phyloP scores from a whole-genome alignment of 2,888 invertebrate species.

The Mythimna vitellina region DNA sequence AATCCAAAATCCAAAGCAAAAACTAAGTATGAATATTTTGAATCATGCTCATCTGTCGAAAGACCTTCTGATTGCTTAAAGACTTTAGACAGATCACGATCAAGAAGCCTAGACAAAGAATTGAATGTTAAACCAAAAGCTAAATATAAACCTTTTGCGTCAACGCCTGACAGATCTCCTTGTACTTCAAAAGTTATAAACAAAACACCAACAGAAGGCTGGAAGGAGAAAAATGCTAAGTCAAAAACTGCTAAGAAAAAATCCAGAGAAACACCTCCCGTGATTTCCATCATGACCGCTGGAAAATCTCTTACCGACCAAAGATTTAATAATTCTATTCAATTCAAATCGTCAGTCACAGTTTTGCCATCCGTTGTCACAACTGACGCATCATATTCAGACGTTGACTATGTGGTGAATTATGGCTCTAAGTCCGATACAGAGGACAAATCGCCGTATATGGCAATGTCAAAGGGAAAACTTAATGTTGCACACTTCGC shows the following conservation, averaged over 20 bases:
- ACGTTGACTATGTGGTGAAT: conserved; percentile 30
- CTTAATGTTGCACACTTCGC: conserved; percentile 10
- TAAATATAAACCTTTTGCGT: not conserved
- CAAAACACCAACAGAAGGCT: not conserved
- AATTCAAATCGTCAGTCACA: conserved; percentile 57
- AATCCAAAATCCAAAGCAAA: conserved; percentile 8
- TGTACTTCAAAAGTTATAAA: not conserved
- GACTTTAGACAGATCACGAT: not conserved
- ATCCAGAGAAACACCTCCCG: not conserved
- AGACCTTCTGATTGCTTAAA: not conserved
- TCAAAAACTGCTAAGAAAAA: not conserved
- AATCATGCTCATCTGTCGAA: conserved; percentile 12
- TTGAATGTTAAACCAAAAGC: not conserved
- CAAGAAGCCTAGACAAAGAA: conserved; percentile 1
- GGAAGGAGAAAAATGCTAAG: not conserved
- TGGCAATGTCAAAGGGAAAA: not conserved
- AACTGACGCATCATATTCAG: conserved; percentile 45
- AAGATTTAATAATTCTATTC: conserved; percentile 26
- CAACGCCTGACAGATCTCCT: not conserved
- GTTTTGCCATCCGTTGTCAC: conserved; percentile 41
- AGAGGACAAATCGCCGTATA: conserved; percentile 1
- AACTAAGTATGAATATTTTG: conserved; percentile 4
- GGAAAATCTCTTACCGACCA: not conserved
- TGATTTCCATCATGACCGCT: conserved; percentile 21
- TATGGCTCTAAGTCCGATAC: conserved; percentile 31